Base-by-base conservation (phyloP, 1,140 invertebrate genomes). In the Pararge aegeria region DNA sequence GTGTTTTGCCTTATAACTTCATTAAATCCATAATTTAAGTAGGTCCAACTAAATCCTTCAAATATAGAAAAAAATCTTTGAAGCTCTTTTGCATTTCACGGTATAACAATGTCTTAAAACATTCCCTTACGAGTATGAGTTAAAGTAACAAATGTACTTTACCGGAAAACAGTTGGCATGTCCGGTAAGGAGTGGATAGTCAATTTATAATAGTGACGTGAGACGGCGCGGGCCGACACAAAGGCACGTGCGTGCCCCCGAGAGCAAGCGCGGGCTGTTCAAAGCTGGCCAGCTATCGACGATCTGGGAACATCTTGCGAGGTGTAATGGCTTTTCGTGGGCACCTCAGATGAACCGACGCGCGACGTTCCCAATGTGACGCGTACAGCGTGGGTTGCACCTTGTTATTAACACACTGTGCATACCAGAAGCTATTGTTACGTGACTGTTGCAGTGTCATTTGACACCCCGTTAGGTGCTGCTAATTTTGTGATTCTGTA, bases 181-280 rank as follows among this genome's bases (percentile, higher is more conserved):
- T 42, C 38, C 38, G 38, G 38, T 56, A 52, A 56, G 48, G 24
- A 80, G 73, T 63, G 73, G 68, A 77, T 83, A 72, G 81, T 68
- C 77, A 73, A 87, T 84, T 84, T 79, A 76, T 74, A 69, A 48
- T 58, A 68, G 66, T 74, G 79, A 85, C 70, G 78, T 74, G 83
- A 75, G 71, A 75, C 73, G 72, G 77, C 70, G 73, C 74, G 73
- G 69, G 57, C 48, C 56, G 60, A 20, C 51, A 66, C 83, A 88
- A 88, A 88, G 73, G 78, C 85, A 88, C 85, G 85, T 80, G 71
- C 78, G 65, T 80, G 80, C 48, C 79, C 78, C 65, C 73, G 55
- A 73, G 73, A 72, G 68, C 73, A 70, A 49, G 63, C 64, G 75
- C 74, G 75, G 70, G 65, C 55, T 20, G 68, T 67, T 75, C 81